A percentile compares a stretch with the other conserved stretches of the same genome.
Conservation (phyloP, 2,888 invertebrate species). For the Cancer borealis region DNA sequence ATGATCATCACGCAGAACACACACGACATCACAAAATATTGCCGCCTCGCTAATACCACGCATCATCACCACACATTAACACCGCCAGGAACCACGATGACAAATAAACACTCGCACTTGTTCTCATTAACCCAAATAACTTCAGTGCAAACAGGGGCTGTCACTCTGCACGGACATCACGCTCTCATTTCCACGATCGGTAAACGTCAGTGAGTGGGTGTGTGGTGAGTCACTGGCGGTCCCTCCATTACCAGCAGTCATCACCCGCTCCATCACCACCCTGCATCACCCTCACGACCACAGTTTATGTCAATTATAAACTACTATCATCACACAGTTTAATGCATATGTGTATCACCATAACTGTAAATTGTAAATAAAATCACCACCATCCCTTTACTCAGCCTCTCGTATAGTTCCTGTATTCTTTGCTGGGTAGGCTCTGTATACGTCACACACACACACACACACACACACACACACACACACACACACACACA, state of each 20-base stretch:
- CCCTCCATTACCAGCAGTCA: not conserved
- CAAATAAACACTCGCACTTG: constrained; percentile 14
- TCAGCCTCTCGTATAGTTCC: not conserved
- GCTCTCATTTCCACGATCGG: not conserved
- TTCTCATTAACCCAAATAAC: constrained; percentile 29
- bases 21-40: not conserved
- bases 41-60: not conserved
- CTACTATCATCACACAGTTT: constrained; percentile 8
- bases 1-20: not conserved
- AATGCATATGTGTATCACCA: constrained; percentile 2
- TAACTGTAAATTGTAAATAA: constrained; percentile 24
- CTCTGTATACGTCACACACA: not conserved
- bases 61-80: not conserved
- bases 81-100: not conserved
- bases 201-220: not conserved
- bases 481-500: not conserved
- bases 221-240: not conserved
- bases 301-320: constrained; percentile 37
- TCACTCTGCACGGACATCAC: not conserved
- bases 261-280: not conserved
- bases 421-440: not conserved
- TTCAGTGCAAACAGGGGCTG: not conserved
- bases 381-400: constrained; percentile 1
- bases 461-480: not conserved
- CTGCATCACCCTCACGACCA: not conserved